A percentile compares a stretch with the other conserved stretches of the same genome.
Evolutionary conservation across 2,797 vertebrate species (phyloP).

Genomic region (Coracias cyanogaster): DNA sequence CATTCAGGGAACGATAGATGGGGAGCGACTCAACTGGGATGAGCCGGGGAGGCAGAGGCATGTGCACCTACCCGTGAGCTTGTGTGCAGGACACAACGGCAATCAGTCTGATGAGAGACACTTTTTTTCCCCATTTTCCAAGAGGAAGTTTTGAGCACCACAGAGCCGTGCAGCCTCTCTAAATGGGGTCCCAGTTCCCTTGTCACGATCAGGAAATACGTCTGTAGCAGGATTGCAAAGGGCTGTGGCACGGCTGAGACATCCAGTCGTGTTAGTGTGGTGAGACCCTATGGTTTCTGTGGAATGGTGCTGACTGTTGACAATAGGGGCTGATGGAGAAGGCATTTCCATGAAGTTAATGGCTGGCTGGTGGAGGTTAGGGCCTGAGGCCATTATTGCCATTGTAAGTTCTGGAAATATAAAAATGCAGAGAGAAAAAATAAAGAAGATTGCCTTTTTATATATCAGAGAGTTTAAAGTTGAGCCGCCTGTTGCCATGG

Average conservation of each 20-base stretch:
- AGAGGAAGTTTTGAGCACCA: slow-evolving; percentile 16
- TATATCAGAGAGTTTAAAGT: slow-evolving; percentile 71
- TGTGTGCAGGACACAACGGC: slow-evolving; percentile 30
- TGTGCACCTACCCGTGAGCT: background rate
- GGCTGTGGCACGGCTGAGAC: slow-evolving; percentile 33
- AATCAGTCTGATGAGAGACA: slow-evolving; percentile 74
- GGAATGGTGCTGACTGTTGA: slow-evolving; percentile 61
- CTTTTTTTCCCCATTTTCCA: slow-evolving; percentile 70
- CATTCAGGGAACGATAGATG: slow-evolving; percentile 41
- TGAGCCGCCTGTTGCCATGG: slow-evolving; percentile 74
- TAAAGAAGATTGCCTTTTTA: slow-evolving; percentile 76
- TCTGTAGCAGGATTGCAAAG: background rate
- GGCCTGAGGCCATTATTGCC: slow-evolving; percentile 72
- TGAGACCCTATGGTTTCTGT: slow-evolving; percentile 13
- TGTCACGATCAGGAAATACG: slow-evolving; percentile 34
- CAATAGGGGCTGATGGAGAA: slow-evolving; percentile 72
- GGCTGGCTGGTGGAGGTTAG: slow-evolving; percentile 69
- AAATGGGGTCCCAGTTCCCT: background rate
- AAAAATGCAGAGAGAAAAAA: slow-evolving; percentile 70
- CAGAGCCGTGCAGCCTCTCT: slow-evolving; percentile 48
- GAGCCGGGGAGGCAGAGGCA: slow-evolving; percentile 45
- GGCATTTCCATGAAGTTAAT: slow-evolving; percentile 72
- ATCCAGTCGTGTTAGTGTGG: slow-evolving; percentile 24
- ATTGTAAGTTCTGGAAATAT: slow-evolving; percentile 74
- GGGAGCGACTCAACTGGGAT: slow-evolving; percentile 26